Evolutionary conservation across 2,888 invertebrate species (phyloP), one percentile per base, ranked within the genome.

Genomic region (Leptopilina myrica): DNA sequence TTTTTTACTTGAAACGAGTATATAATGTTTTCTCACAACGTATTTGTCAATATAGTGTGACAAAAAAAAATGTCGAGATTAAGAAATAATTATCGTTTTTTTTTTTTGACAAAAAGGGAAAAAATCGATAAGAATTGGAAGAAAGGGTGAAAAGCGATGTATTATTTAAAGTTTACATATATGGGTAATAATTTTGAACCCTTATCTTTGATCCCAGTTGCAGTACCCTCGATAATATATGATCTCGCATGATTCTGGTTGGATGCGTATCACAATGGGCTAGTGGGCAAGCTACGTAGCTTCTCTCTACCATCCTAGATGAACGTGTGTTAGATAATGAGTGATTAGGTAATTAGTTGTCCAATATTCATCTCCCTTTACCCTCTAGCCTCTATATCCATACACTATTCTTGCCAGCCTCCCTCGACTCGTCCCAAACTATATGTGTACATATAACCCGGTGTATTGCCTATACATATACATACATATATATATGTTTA

Each of bases 321-420:
- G 85, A 84, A 82, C 84, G 86, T 87, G 85, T 83, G 87, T 83
- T 87, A 85, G 88, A 87, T 89, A 89, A 89, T 88, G 89, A 89
- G 86, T 86, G 89, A 89, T 89, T 89, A 88, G 89, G 87, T 89
- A 88, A 89, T 89, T 89, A 89, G 87, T 89, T 88, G 88, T 85
- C 87, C 87, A 88, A 89, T 89, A 89, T 88, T 87, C 87, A 83
- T 82, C 80, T 85, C 56, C 11, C 49, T 9, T 56, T 49, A 5
- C 65, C 46, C 76, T 77, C 75, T 49, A 49, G 59, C 26, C 33
- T 33, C 33, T 33, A 33, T 33, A 33, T 33, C 33, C 33, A 33
- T 33, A 20, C 75, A 20, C 75, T 43, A 46, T 15, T 12, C 46
- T 59, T 64, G 40, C 15, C 15, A 15, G n/a, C 64, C 49, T 26